Conservation (phyloP, 92 coral and sea anemone genomes). For the Scolanthus callimorphus region DNA sequence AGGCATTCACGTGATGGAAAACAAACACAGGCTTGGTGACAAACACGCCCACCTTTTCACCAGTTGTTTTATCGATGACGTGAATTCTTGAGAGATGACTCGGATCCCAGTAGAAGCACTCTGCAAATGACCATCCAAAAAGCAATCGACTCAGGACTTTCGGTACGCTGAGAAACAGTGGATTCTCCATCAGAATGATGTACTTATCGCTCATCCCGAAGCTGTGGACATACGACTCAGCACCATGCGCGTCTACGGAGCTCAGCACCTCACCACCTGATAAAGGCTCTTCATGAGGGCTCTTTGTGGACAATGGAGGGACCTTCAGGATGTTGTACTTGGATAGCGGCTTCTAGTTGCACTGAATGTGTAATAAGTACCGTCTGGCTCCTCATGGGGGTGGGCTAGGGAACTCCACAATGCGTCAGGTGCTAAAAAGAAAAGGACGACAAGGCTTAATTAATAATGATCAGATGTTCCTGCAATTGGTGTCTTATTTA, state of each 20-base stretch:
- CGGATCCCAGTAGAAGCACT: slow-evolving; percentile 52
- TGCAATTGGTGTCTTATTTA: too few relatives aligned
- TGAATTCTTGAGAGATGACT: slow-evolving; percentile 37
- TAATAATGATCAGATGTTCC: too few relatives aligned
- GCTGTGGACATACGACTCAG: slow-evolving; percentile 54
- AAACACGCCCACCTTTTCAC: slow-evolving; percentile 35
- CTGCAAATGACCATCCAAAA: slow-evolving; percentile 20
- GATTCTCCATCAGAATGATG: slow-evolving; percentile 48
- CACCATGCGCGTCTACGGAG: slow-evolving; percentile 26
- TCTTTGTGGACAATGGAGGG: slow-evolving; percentile 32
- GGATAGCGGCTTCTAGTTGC: slow-evolving; percentile 21
- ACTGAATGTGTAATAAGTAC: slow-evolving; percentile 45
- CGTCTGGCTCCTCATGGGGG: slow-evolving; percentile 59
- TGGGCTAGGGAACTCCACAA: slow-evolving; percentile 46
- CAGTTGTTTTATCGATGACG: slow-evolving; percentile 48
- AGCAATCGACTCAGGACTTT: slow-evolving; percentile 19
- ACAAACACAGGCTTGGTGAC: slow-evolving; percentile 49
- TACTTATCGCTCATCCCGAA: slow-evolving; percentile 68
- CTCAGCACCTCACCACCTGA: slow-evolving; percentile 53
- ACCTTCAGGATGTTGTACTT: slow-evolving; percentile 40
- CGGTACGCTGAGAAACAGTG: slow-evolving; percentile 37
- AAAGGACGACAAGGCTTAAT: too few relatives aligned
- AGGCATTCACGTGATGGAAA: slow-evolving; percentile 69
- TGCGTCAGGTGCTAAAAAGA: slow-evolving; percentile 12
- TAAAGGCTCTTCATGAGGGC: slow-evolving; percentile 29